A percentile compares a stretch with the other conserved stretches of the same genome.
Evolutionary conservation across 2,113 vertebrate genomes (phyloP).

Genomic region (Barbus barbus): DNA sequence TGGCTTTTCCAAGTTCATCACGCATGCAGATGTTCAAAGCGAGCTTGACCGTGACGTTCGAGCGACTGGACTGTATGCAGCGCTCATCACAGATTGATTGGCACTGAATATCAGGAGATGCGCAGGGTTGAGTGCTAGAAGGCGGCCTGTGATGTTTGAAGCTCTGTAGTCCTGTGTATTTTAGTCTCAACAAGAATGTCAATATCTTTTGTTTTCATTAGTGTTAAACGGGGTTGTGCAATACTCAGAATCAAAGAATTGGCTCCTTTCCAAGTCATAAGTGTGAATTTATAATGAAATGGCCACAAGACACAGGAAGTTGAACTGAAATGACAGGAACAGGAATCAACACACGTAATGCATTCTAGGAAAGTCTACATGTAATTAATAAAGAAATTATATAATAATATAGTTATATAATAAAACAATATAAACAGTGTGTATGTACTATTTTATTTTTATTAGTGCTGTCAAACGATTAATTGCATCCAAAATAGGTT

Average conservation of each 20-base stretch:
- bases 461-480: too few relatives aligned
- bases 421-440: too few relatives aligned
- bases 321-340: not conserved
- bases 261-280: too few relatives aligned
- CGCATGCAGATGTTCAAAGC: constrained; percentile 31
- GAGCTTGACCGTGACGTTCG: not conserved
- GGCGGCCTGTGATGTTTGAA: not conserved
- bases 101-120: constrained; percentile 19
- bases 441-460: too few relatives aligned
- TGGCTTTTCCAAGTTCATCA: constrained; percentile 33
- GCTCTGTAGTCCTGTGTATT: too few relatives aligned
- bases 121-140: not conserved
- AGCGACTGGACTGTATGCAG: not conserved
- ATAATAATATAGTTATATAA: too few relatives aligned
- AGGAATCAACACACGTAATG: not conserved
- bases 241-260: not conserved
- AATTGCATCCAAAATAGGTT: too few relatives aligned
- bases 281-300: not conserved
- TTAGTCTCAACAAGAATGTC: too few relatives aligned
- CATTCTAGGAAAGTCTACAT: not conserved
- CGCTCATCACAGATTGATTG: constrained; percentile 33
- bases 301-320: not conserved
- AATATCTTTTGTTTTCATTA: not conserved
- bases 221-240: not conserved
- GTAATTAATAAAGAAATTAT: too few relatives aligned